Evolutionary conservation across 2,113 vertebrate species (phyloP).

Genomic region (Benthochromis sp.): DNA sequence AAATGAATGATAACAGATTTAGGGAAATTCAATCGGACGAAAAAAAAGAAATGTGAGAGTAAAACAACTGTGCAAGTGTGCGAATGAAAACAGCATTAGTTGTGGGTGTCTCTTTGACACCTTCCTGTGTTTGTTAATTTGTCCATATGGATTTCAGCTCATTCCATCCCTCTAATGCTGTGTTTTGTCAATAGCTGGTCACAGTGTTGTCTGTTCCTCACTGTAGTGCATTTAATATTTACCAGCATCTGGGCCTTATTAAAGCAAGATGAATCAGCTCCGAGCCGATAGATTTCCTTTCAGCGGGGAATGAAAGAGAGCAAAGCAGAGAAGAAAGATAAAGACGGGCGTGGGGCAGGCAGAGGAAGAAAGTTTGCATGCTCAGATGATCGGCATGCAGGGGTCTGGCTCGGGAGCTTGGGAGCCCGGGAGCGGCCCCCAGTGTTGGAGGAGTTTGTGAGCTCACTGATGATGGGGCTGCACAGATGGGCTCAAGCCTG

Average conservation of each 20-base stretch:
- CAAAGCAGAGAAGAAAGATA: slow-evolving; percentile 29
- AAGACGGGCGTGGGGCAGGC: not conserved
- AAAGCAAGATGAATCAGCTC: slow-evolving; percentile 51
- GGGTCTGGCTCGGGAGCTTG: slow-evolving; percentile 57
- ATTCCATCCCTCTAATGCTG: slow-evolving; percentile 55
- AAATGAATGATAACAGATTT: not conserved
- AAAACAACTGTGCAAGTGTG: not conserved
- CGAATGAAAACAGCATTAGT: slow-evolving; percentile 35
- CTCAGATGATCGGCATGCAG: slow-evolving; percentile 5
- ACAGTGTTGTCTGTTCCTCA: slow-evolving; percentile 16
- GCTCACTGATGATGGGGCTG: slow-evolving; percentile 66
- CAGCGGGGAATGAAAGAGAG: slow-evolving; percentile 37
- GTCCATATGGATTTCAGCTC: slow-evolving; percentile 61
- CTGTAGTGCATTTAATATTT: slow-evolving; percentile 53
- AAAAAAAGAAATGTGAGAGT: not conserved
- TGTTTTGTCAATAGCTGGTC: slow-evolving; percentile 49
- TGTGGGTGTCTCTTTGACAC: slow-evolving; percentile 29
- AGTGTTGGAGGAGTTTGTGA: slow-evolving; percentile 51
- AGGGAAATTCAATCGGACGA: not conserved
- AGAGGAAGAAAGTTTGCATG: slow-evolving; percentile 41
- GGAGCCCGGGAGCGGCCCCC: slow-evolving; percentile 68
- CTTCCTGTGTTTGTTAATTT: slow-evolving; percentile 55
- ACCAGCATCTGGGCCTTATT: slow-evolving; percentile 37
- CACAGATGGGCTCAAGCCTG: slow-evolving; percentile 93
- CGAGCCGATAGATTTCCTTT: slow-evolving; percentile 56